Evolutionary conservation across 2,113 vertebrate species (phyloP), one percentile per base, ranked within the genome.

Genomic region (Grallaria varia): DNA sequence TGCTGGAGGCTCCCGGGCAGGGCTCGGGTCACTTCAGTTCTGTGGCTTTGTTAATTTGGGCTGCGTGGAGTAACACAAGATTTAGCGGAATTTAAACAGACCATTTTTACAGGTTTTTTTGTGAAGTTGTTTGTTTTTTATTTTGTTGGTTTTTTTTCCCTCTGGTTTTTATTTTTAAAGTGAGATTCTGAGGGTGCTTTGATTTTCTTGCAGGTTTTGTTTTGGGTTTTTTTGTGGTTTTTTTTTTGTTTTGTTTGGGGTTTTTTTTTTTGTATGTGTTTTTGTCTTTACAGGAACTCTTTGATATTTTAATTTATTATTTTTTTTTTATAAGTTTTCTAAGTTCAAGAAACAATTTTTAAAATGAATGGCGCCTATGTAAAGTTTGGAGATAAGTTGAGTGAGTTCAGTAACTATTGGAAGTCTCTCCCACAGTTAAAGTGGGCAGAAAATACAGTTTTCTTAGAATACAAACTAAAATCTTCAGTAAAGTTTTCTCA

Each of bases 1-100:
- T 25, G 35, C 53, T 14, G 2, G 55, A 12, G 56, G 24, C 40
- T 75, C 17, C 53, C 4, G 6, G 3, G 39, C 8, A 9, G 35
- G 13, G 1, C 20, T 20, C 0, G 0, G 28, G 15, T 50, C 31
- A 14, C 4, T 17, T 39, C 0, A 3, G 4, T 12, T 6, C 8
- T 22, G 19, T 18, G 39, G 13, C 27, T 71, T 69, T 25, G 8
- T 20, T 73, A 11, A 27, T 30, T 60, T n/a, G 18, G 47, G 14
- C 39, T 62, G 12, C 4, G 1, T n/a, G 33, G 50, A n/a, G 6
- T 55, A 67, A 75, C 2, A 3, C 12, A 37, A 52, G 24, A 2
- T 35, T 64, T 58, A 17, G 13, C 13, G 40, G 22, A 35, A 64
- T 76, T 79, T 79, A 45, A 69, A 75, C 12, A 6, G 10, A 53